Conservation (phyloP, 2,888 invertebrate genomes). For the Eremobia ochroleuca region DNA sequence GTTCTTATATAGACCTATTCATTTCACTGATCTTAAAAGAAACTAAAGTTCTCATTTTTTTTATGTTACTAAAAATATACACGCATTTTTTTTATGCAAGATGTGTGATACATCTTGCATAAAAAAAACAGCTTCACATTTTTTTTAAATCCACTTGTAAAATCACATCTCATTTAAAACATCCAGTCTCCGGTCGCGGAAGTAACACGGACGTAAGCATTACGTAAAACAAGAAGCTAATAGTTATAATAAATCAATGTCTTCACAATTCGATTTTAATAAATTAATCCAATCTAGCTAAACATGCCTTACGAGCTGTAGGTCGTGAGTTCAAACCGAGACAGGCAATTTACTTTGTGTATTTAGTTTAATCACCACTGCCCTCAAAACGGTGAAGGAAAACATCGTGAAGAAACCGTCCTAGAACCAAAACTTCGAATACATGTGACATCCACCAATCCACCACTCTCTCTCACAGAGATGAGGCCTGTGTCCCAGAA, state of each 20-base stretch:
- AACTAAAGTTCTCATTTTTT: not conserved
- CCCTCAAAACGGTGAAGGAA: no score
- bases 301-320: no score
- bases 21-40: not conserved
- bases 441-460: no score
- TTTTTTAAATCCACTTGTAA: slow-evolving; percentile 10
- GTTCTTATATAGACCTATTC: not conserved
- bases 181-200: slow-evolving; percentile 30
- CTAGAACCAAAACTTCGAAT: no score
- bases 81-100: no score
- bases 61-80: not conserved
- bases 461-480: no score
- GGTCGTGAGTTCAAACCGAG: no score
- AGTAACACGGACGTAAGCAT: slow-evolving; percentile 5
- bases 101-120: not conserved
- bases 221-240: slow-evolving; percentile 33
- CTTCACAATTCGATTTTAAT: not conserved
- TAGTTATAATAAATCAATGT: not conserved
- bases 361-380: no score
- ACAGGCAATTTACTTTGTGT: no score
- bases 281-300: not conserved
- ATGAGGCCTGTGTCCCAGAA: no score
- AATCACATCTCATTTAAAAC: not conserved
- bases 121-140: slow-evolving; percentile 14
- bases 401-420: no score